A percentile compares a stretch with the other conserved stretches of the same genome.
phyloP scores from a whole-genome alignment of 1,140 invertebrate genomes.

The Zophobas morio region DNA sequence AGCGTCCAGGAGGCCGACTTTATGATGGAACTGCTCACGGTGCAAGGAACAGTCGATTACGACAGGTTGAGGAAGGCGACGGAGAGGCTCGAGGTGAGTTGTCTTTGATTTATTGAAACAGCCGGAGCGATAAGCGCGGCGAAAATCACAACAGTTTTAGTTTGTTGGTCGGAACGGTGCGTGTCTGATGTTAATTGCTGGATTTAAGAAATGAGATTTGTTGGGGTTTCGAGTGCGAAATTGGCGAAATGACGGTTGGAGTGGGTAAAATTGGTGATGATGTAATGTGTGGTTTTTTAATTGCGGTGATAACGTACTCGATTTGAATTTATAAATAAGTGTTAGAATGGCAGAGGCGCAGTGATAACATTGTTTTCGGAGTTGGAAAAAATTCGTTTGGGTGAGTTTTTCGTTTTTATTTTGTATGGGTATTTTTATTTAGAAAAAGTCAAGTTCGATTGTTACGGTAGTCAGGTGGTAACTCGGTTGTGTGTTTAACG shows the following conservation, averaged over 20 bases:
- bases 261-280: neutral
- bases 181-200: neutral
- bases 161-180: neutral
- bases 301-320: neutral
- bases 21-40: slow-evolving; percentile 86
- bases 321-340: neutral
- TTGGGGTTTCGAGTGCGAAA: neutral
- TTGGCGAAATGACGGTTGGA: neutral
- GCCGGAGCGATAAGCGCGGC: slow-evolving; percentile 5
- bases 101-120: slow-evolving; percentile 25
- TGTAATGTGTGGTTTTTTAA: neutral
- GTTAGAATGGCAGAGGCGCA: neutral
- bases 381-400: too few species aligned
- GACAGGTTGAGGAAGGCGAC: slow-evolving; percentile 85
- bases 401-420: too few species aligned
- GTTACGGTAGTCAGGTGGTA: too few species aligned
- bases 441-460: too few species aligned
- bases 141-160: slow-evolving; percentile 4
- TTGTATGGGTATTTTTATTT: too few species aligned
- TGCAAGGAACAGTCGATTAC: slow-evolving; percentile 86
- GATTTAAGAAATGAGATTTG: neutral
- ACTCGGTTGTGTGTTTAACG: too few species aligned
- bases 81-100: slow-evolving; percentile 82
- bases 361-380: too few species aligned
- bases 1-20: slow-evolving; percentile 87